Conservation (phyloP, 1,140 invertebrate genomes). For the Epicauta chinensis region DNA sequence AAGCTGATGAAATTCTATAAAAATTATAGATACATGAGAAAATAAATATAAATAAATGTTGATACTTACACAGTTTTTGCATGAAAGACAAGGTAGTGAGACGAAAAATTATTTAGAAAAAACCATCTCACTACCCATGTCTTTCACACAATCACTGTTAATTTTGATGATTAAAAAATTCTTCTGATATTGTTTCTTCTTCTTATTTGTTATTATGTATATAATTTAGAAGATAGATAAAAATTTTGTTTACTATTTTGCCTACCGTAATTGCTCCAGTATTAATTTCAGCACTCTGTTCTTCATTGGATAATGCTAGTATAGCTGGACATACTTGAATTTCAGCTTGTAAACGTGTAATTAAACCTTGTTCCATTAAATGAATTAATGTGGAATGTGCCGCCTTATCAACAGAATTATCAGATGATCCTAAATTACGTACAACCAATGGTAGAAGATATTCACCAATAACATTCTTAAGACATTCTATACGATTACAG, state of each 20-base stretch:
- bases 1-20: conserved; percentile 14
- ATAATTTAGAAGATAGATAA: too few relatives aligned
- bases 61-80: conserved; percentile 19
- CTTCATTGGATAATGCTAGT: conserved; percentile 32
- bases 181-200: too few relatives aligned
- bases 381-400: conserved; percentile 29
- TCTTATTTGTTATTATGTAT: too few relatives aligned
- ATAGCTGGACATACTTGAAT: conserved; percentile 39
- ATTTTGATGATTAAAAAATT: neutral
- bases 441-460: conserved; percentile 36
- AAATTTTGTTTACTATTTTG: too few relatives aligned
- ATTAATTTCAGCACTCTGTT: conserved; percentile 22
- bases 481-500: conserved; percentile 22
- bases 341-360: conserved; percentile 34
- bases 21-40: too few relatives aligned
- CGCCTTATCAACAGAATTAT: conserved; percentile 27
- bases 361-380: conserved; percentile 32
- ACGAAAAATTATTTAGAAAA: conserved; percentile 46
- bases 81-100: conserved; percentile 95
- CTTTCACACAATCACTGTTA: conserved; percentile 63
- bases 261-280: conserved; percentile 34
- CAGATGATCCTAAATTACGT: conserved; percentile 30
- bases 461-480: conserved; percentile 32
- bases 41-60: conserved; percentile 1
- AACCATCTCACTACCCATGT: conserved; percentile 94